Percentiles rank a stretch among this genome's conserved stretches.
These are phyloP conservation scores for Platycheirus rosarum DNA, from an alignment of 2,888 invertebrate genomes.

Conservation along the genomic window DNA sequence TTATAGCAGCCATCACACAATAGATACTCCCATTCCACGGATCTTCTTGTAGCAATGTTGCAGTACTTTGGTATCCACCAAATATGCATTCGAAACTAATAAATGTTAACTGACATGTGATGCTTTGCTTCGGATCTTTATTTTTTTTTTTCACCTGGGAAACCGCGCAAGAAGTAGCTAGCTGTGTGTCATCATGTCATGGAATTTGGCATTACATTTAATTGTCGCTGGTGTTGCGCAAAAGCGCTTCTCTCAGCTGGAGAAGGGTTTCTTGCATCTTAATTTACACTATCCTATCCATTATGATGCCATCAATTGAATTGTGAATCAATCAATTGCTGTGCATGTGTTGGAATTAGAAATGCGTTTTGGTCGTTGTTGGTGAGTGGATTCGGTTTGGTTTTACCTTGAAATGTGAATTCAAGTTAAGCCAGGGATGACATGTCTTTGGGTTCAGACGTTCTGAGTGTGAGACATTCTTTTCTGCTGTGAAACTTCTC, in stretches of 20 bases:
- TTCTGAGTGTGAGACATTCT: constrained; percentile 40
- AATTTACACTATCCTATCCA: constrained; percentile 36
- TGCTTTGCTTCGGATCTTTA: constrained; percentile 16
- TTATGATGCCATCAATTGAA: constrained; percentile 33
- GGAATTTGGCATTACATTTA: constrained; percentile 62
- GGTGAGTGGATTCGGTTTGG: constrained; percentile 34
- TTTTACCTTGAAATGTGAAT: constrained; percentile 55
- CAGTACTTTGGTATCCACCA: neutral
- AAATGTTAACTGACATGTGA: constrained; percentile 68
- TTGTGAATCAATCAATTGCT: constrained; percentile 54
- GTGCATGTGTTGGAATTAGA: constrained; percentile 19
- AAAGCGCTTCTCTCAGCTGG: neutral
- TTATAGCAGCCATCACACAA: constrained; percentile 53
- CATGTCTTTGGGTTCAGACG: constrained; percentile 22
- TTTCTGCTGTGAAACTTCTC: neutral
- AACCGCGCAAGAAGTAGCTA: constrained; percentile 26
- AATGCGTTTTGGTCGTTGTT: constrained; percentile 52
- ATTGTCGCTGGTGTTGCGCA: constrained; percentile 42
- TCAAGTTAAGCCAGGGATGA: constrained; percentile 39
- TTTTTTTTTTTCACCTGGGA: constrained; percentile 56
- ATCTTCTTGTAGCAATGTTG: constrained; percentile 14
- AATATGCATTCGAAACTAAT: constrained; percentile 62
- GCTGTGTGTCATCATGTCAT: constrained; percentile 58
- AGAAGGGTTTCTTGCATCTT: constrained; percentile 50
- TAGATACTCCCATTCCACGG: constrained; percentile 63